These are phyloP conservation scores for Zophobas atratus DNA, from an alignment of 1,140 invertebrate species.

Conservation along the genomic window DNA sequence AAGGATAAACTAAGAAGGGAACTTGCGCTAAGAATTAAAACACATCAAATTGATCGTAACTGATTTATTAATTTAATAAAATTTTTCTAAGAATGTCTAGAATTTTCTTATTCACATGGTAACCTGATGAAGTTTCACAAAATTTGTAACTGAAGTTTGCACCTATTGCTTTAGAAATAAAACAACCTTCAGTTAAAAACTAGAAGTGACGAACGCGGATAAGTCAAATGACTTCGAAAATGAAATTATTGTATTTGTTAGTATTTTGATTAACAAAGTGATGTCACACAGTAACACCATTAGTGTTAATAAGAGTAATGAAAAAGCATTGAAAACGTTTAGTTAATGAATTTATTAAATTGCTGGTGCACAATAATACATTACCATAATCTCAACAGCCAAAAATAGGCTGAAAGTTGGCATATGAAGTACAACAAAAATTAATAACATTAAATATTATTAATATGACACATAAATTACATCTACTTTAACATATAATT, in stretches of 20 bases:
- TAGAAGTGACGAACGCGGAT: too few relatives aligned
- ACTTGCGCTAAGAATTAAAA: conserved; percentile 48
- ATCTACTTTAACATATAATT: conserved; percentile 44
- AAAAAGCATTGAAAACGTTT: conserved; percentile 48
- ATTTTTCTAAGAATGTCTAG: not conserved
- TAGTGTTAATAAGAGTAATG: conserved; percentile 14
- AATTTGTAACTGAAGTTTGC: too few relatives aligned
- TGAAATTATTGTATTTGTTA: not conserved
- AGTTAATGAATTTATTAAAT: conserved; percentile 53
- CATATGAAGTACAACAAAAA: conserved; percentile 52
- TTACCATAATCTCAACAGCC: conserved; percentile 52
- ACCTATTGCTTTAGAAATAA: too few relatives aligned
- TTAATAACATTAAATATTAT: conserved; percentile 56
- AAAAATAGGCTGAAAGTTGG: conserved; percentile 37
- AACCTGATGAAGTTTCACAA: not conserved
- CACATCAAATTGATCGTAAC: not conserved
- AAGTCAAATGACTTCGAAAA: too few relatives aligned
- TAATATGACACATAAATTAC: conserved; percentile 57
- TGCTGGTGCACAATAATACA: conserved; percentile 54
- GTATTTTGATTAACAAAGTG: not conserved
- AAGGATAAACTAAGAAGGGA: conserved; percentile 65
- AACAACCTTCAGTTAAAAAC: too few relatives aligned
- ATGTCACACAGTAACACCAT: not conserved
- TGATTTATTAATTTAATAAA: conserved; percentile 9
- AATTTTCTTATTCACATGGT: not conserved